Conservation (phyloP, 2,797 vertebrate species). For the Valencia hispanica region DNA sequence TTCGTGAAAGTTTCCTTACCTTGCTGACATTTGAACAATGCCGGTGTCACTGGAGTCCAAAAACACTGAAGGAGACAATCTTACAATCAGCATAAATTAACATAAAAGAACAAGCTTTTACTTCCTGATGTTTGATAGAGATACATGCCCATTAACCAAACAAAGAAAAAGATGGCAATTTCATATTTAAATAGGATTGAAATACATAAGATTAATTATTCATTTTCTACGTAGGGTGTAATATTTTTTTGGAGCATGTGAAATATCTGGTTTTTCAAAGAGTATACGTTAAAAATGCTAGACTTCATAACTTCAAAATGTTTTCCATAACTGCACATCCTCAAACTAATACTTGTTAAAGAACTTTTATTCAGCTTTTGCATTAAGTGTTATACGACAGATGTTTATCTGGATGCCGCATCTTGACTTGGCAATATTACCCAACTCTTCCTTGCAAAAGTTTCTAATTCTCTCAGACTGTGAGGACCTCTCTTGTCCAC, state of each 20-base stretch:
- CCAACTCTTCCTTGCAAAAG: background rate
- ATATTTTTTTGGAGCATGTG: background rate
- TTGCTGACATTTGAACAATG: constrained; percentile 62
- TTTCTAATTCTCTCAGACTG: background rate
- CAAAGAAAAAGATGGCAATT: background rate
- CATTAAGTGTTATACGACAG: background rate
- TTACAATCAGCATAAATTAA: constrained; percentile 12
- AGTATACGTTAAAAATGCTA: background rate
- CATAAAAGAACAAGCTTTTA: constrained; percentile 9
- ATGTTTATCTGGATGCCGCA: background rate
- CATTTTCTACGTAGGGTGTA: background rate
- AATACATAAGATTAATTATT: background rate
- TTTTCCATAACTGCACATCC: background rate
- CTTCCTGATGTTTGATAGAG: constrained; percentile 5
- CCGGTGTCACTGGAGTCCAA: constrained; percentile 25
- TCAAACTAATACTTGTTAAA: background rate
- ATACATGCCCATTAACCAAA: background rate
- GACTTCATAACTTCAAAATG: background rate
- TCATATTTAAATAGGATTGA: background rate
- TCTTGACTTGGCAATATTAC: background rate
- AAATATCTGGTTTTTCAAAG: background rate
- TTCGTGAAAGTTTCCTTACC: constrained; percentile 48
- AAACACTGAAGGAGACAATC: constrained; percentile 8
- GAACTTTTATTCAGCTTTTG: background rate
- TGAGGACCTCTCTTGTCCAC: background rate